Evolutionary conservation across 2,113 vertebrate species (phyloP), one percentile per base, ranked within the genome.

Genomic region (Megaleporinus macrocephalus): DNA sequence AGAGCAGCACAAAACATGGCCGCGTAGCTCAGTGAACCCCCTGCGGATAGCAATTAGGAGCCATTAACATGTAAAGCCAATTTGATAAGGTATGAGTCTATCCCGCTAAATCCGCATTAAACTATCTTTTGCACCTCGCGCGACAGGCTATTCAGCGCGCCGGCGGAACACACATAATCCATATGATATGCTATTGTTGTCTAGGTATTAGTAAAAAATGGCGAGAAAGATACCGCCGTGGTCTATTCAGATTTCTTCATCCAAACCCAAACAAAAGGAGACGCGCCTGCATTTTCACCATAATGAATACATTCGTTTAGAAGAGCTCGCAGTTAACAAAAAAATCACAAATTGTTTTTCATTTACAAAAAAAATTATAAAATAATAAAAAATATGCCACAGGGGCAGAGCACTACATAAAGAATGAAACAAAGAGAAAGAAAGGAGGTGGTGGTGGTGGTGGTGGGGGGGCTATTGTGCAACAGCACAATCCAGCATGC

Each of bases 61-160:
- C 91, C 66, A 95, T 95, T 95, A 95, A 92, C 94, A 94, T 93
- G 93, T 93, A 94, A 94, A 94, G 92, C 94, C 93, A 93, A 94
- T 94, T 93, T 93, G 94, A 95, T 93, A 94, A 95, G 94, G 94
- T 94, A 91, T 88, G 68, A 82, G 89, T 87, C 90, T 88, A 81
- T 91, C 90, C 91, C 86, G 73, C 91, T 90, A 94, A 93, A 94
- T 93, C 93, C 91, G 81, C 81, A 92, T 93, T 92, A 91, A 89
- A 92, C 90, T 83, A 91, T 91, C 89, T 89, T 86, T 83, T 85
- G 82, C 92, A 92, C 91, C 91, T 91, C 88, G 86, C 87, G 80
- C 85, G 88, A 89, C 84, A 89, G 87, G 88, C 91, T 89, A 91
- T 92, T 94, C 92, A 93, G 86, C 87, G 87, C 84, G 81, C 87